Conservation (phyloP, 2,797 vertebrate genomes). For the Sebastes baramenuke region DNA sequence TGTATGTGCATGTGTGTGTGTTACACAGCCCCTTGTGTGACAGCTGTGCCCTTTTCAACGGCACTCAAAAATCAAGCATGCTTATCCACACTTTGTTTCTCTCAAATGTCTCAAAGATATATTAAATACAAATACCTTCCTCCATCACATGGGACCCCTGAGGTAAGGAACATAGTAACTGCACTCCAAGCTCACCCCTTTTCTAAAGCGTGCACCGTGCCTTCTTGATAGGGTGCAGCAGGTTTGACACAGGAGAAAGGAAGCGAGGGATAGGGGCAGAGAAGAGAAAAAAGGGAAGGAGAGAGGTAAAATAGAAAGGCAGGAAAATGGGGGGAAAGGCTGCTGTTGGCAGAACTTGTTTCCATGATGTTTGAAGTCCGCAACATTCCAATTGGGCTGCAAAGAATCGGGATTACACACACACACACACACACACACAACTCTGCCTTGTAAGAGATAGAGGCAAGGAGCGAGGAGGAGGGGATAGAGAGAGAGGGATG, state of each 20-base stretch:
- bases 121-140: constrained; percentile 1
- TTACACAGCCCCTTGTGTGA: constrained; percentile 24
- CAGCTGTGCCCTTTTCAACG: constrained; percentile 54
- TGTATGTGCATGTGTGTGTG: background rate
- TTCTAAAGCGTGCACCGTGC: background rate
- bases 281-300: background rate
- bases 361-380: constrained; percentile 54
- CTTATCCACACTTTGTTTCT: constrained; percentile 37
- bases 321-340: constrained; percentile 3
- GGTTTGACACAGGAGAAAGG: constrained; percentile 3
- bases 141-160: background rate
- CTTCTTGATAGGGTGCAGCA: background rate
- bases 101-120: constrained; percentile 24
- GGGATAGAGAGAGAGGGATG: constrained; percentile 31
- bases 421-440: constrained; percentile 35
- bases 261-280: background rate
- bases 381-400: constrained; percentile 69
- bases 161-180: background rate
- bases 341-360: constrained; percentile 46
- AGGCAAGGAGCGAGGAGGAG: constrained; percentile 40
- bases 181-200: constrained; percentile 6
- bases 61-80: constrained; percentile 26
- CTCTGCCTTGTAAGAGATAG: constrained; percentile 40
- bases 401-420: constrained; percentile 62
- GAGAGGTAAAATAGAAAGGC: constrained; percentile 26